A percentile compares a stretch with the other conserved stretches of the same genome.
Evolutionary conservation across 2,113 vertebrate species (phyloP).

Genomic region (Pterocles burchelli): DNA sequence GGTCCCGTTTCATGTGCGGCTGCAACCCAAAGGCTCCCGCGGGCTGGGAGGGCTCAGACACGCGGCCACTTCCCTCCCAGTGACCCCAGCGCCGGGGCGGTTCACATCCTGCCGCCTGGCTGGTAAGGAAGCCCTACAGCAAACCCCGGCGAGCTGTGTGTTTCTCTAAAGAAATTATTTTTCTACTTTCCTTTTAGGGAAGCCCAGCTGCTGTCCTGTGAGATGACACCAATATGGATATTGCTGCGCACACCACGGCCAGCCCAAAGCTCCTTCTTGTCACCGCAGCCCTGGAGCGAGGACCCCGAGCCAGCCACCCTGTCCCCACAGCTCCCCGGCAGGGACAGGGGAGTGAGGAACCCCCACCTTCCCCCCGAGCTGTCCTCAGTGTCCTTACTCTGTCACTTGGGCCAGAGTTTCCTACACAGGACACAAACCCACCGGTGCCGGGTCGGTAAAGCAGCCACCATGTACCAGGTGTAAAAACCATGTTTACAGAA

Average conservation of each 20-base stretch:
- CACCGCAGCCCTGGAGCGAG: background rate
- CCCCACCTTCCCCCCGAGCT: fast-evolving
- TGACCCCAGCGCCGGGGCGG: background rate
- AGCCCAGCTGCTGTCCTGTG: background rate
- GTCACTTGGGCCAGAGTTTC: background rate
- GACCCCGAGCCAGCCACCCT: fast-evolving
- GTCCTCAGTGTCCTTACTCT: background rate
- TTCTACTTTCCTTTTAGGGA: background rate
- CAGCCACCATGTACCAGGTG: background rate
- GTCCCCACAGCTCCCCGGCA: background rate
- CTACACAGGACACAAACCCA: background rate
- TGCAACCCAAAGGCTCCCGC: background rate
- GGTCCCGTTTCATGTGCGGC: background rate
- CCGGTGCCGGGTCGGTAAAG: fast-evolving
- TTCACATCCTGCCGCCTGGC: conserved; percentile 2
- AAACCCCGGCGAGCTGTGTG: background rate
- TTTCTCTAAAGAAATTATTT: background rate
- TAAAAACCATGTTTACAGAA: background rate
- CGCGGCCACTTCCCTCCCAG: background rate
- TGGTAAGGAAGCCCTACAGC: background rate
- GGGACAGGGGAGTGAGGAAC: fast-evolving
- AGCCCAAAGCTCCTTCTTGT: background rate
- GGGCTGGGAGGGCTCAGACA: conserved; percentile 11
- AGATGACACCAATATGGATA: fast-evolving
- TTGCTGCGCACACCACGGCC: background rate